Percentiles rank a stretch among this genome's conserved stretches.
Conservation (phyloP, 2,888 invertebrate genomes). For the Brachypalpus laphriformis region DNA sequence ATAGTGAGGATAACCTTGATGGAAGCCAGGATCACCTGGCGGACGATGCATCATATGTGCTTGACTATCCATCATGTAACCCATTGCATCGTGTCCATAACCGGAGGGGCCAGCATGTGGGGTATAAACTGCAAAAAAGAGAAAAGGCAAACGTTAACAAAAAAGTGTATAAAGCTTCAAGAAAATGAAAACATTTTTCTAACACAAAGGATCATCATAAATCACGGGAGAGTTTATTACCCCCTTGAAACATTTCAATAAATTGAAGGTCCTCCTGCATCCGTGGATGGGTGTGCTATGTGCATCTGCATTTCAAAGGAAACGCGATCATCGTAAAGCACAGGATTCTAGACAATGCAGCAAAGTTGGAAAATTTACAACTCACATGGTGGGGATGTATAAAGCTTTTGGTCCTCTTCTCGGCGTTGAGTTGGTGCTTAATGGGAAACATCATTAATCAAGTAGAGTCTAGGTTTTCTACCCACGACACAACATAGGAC, state of each 20-base stretch:
- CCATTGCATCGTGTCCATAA: conserved; percentile 98
- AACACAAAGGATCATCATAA: conserved; percentile 37
- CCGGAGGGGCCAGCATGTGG: conserved; percentile 97
- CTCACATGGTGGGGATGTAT: background rate
- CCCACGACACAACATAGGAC: conserved; percentile 6
- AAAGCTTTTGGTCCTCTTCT: background rate
- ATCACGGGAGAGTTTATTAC: conserved; percentile 32
- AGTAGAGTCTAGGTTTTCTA: conserved; percentile 47
- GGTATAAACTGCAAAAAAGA: conserved; percentile 88
- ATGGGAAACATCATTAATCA: conserved; percentile 66
- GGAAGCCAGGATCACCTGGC: conserved; percentile 95
- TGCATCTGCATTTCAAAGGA: conserved; percentile 14
- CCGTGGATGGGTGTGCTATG: background rate
- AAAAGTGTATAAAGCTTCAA: background rate
- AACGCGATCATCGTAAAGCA: conserved; percentile 10
- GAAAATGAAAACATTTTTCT: background rate
- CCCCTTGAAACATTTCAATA: conserved; percentile 23
- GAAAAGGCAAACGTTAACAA: conserved; percentile 67
- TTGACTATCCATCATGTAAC: conserved; percentile 99
- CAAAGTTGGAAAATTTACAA: conserved; percentile 16
- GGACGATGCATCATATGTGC: conserved; percentile 98
- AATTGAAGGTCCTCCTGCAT: background rate
- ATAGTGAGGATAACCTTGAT: conserved; percentile 95
- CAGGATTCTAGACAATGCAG: conserved; percentile 3
- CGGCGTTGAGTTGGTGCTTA: conserved; percentile 39